Evolutionary conservation across 2,113 vertebrate genomes (phyloP).

Genomic region (Silurus glanis): DNA sequence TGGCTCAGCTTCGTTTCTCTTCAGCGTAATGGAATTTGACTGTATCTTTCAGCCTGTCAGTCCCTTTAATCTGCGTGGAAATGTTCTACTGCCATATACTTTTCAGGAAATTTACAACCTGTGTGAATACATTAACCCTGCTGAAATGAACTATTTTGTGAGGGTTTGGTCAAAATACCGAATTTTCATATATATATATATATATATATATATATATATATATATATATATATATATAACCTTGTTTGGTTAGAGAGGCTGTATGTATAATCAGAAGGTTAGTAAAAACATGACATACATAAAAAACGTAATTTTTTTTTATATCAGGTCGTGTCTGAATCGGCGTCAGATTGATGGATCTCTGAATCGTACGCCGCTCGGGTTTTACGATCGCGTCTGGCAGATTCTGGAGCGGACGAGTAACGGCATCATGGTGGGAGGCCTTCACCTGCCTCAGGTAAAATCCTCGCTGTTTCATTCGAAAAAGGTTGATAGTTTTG

Average conservation of each 20-base stretch:
- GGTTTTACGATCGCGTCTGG: conserved; percentile 95
- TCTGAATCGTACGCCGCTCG: conserved; percentile 88
- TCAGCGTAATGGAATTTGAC: not conserved
- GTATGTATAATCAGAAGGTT: not conserved
- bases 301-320: not conserved
- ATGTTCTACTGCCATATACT: not conserved
- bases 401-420: conserved; percentile 94
- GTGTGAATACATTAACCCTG: not conserved
- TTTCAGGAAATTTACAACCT: not conserved
- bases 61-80: not conserved
- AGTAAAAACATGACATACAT: not conserved
- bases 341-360: conserved; percentile 91
- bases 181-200: too few relatives aligned
- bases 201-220: too few relatives aligned
- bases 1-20: not conserved
- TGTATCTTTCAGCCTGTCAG: not conserved
- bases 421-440: conserved; percentile 84
- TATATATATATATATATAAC: too few relatives aligned
- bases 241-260: too few relatives aligned
- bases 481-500: not conserved
- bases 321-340: conserved; percentile 85
- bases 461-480: not conserved
- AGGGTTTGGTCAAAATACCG: not conserved
- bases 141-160: not conserved
- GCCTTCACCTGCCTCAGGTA: conserved; percentile 90